Conservation (phyloP, 2,888 invertebrate species). For the Limnephilus auricula region DNA sequence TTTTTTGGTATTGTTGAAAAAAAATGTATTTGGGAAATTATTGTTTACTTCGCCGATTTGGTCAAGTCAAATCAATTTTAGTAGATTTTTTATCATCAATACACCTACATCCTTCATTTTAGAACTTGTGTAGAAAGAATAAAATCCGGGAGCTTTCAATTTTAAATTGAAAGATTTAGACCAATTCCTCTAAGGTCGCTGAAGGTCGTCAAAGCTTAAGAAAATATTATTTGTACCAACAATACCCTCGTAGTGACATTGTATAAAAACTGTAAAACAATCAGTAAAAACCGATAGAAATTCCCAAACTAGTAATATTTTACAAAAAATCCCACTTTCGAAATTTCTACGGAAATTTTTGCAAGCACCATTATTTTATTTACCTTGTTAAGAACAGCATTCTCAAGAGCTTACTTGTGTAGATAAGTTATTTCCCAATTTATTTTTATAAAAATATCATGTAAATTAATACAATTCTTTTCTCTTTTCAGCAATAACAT, state of each 20-base stretch:
- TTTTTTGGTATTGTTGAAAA: no score
- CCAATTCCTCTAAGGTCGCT: not conserved
- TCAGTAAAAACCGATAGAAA: not conserved
- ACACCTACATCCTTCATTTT: no score
- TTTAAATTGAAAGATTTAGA: not conserved
- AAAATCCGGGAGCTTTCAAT: no score
- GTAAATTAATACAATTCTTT: not conserved
- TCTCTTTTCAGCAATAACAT: not conserved
- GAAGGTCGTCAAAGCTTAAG: not conserved
- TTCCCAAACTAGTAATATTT: not conserved
- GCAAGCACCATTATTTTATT: no score
- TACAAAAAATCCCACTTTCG: not conserved
- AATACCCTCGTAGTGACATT: not conserved
- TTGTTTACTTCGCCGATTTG: no score
- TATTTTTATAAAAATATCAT: not conserved
- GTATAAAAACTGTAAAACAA: not conserved
- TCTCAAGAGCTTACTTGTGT: no score
- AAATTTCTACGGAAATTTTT: not conserved
- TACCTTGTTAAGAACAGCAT: no score
- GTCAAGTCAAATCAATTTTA: no score
- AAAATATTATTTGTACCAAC: not conserved
- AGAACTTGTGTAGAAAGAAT: no score
- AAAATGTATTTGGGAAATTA: no score
- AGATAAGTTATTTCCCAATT: no score
- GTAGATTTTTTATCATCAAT: no score